Conservation (phyloP, 30 jellyfish, hydroid and myxozoan genomes). For the Hydractinia echinata region DNA sequence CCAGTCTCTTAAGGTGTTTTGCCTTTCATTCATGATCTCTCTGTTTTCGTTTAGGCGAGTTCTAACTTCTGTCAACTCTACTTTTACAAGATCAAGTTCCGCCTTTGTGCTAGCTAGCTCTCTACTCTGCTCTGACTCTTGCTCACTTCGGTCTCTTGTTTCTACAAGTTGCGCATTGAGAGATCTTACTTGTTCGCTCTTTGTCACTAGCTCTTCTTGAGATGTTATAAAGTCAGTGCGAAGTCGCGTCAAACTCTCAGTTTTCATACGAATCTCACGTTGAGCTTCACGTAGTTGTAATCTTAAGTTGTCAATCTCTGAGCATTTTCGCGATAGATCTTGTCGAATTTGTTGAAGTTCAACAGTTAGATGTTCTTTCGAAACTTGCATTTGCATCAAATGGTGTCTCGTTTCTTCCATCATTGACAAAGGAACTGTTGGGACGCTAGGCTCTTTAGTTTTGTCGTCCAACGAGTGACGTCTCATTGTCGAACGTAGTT, state of each 20-base stretch:
- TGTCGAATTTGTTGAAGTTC: constrained; percentile 18
- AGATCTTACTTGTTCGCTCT: constrained; percentile 14
- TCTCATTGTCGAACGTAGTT: not conserved
- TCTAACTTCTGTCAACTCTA: not conserved
- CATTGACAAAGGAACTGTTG: not conserved
- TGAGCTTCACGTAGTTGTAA: not conserved
- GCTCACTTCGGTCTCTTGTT: not conserved
- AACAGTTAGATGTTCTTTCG: constrained; percentile 29
- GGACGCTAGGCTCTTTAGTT: not conserved
- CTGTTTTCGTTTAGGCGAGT: not conserved
- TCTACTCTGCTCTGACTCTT: not conserved
- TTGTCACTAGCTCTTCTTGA: constrained; percentile 28
- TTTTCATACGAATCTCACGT: not conserved
- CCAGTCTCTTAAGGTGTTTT: constrained; percentile 51
- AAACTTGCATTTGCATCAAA: constrained; percentile 43
- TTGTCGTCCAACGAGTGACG: not conserved
- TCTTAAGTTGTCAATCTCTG: constrained; percentile 8
- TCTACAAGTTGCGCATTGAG: constrained; percentile 19
- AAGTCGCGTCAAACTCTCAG: not conserved
- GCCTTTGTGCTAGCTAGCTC: constrained; percentile 1
- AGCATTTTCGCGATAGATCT: not conserved
- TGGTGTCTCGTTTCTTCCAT: constrained; percentile 40
- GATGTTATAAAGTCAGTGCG: constrained; percentile 10
- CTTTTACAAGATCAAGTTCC: not conserved
- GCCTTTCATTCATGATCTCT: not conserved